Evolutionary conservation across 2,113 vertebrate genomes (phyloP), one percentile per base, ranked within the genome.

Genomic region (Eulemur rufifrons): DNA sequence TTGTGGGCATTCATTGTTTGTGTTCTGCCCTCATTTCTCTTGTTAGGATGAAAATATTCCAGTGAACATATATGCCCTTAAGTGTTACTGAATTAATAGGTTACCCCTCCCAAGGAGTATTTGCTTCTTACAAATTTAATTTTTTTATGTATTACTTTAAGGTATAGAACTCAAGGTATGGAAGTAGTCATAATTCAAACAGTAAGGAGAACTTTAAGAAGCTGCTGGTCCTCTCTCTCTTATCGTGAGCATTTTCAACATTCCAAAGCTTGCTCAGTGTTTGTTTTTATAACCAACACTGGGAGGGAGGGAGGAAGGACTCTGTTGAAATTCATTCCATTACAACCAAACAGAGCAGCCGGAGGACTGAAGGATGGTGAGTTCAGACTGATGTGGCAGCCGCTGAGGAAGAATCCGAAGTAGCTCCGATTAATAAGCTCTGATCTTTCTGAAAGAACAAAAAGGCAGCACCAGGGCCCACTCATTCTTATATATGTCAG

Each of bases 361-460:
- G 12, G 88, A 76, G 66, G n/a, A 82, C 17, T n/a, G 73, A 94
- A 73, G 52, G 76, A 61, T 56, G 10, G 7, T 45, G 37, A 69
- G 27, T 71, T 86, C 50, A 94, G 52, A 68, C 20, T 63, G 56
- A n/a, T 13, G 56, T 47, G 73, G 56, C 52, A 87, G 89, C 45
- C 6, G 2, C 88, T 47, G 27, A 81, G 82, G 68, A 91, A 84
- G 80, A 94, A 71, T 77, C 50, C 45, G 69, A 88, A 93, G 69
- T 29, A n/a, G 23, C 32, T 82, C 54, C 59, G 39, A 94, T 95
- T 93, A 93, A 93, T 78, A 94, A 39, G 64, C 69, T 56, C 42
- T 91, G 78, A 93, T 96, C 68, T 97, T 97, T 93, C 91, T 91
- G 59, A 86, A 95, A 71, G 74, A 93, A 84, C 63, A 45, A 73